Evolutionary conservation across 2,888 invertebrate genomes (phyloP), one percentile per base, ranked within the genome.

Genomic region (Sinelater perroti): DNA sequence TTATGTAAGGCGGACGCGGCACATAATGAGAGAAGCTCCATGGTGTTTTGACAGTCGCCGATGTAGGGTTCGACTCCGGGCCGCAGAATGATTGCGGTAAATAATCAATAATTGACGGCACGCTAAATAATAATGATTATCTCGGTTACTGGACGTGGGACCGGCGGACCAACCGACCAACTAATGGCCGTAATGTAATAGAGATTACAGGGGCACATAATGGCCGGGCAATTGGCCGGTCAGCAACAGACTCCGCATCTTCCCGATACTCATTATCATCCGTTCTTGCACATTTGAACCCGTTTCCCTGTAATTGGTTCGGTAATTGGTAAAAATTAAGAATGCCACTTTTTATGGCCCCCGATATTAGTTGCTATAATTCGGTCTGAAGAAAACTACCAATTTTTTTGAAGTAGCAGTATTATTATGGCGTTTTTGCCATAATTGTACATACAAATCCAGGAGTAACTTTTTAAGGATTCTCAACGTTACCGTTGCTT

Each of bases 61-160:
- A 17, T 46, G 47, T 35, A 47, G 35, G 31, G 35, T 35, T 20
- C 33, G 33, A 47, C 47, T 47, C 38, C 38, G 59, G 61, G 61
- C 59, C 61, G 69, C 70, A 72, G 71, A 68, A 73, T 71, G 73
- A 74, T 73, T 73, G 71, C 72, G 70, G 73, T 72, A 74, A 73
- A 75, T 74, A 75, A 74, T 74, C 73, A 75, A 74, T 75, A 75
- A 75, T 74, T 74, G 73, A 70, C 71, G 68, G 71, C 71, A 72
- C 64, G 68, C 72, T 71, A 73, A 75, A 75, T 74, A 75, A 74
- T 73, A 75, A 75, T 74, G 71, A 75, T 75, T 75, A 75, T 71
- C 71, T 70, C 64, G 67, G 69, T 67, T 67, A 67, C 70, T 67
- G 71, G 72, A 74, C 73, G 73, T 74, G 71, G 71, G 71, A 68